Evolutionary conservation across 2,888 invertebrate genomes (phyloP), one percentile per base, ranked within the genome.

Genomic region (Coelinius sp.): DNA sequence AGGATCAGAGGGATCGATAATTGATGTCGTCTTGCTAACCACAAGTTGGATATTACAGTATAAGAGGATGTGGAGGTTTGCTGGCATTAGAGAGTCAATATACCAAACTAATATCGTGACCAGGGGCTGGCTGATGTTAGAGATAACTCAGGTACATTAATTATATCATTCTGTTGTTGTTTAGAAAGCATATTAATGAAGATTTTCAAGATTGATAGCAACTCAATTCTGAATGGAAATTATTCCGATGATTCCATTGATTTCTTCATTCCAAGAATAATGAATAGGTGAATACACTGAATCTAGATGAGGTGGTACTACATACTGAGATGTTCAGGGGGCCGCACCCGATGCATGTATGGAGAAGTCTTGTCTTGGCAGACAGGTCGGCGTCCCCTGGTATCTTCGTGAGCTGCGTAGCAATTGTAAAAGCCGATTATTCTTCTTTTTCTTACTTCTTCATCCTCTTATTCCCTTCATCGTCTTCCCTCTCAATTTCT

Each of bases 301-400:
- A 53, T 53, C 12, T n/a, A 41, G n/a, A 41, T 41, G 41, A n/a
- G 41, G 41, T 38, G 38, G 24, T 22, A 53, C 25, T 25, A 5
- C 6, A 12, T 14, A 24, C 24, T n/a, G 53, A 24, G 53, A n/a
- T n/a, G 27, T 25, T 53, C 53, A 27, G n/a, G 31, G 10, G 44
- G 66, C 59, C 66, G 59, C 70, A 44, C 70, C 70, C 70, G 59
- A 44, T 31, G 24, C 31, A 7, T 31, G 62, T 31, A 27, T 35
- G 53, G 52, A 63, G 41, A 24, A 71, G 49, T 66, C 59, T 73
- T 65, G 59, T 73, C 66, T 77, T 74, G 75, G 79, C 81, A 83
- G 83, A 82, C 83, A 80, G 81, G 81, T 80, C 80, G 83, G 80
- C 82, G 80, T 82, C 81, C 78, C 79, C 80, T 4, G 59, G 62